Evolutionary conservation across 2,888 invertebrate genomes (phyloP).

Genomic region (Standfussiana lucernea): DNA sequence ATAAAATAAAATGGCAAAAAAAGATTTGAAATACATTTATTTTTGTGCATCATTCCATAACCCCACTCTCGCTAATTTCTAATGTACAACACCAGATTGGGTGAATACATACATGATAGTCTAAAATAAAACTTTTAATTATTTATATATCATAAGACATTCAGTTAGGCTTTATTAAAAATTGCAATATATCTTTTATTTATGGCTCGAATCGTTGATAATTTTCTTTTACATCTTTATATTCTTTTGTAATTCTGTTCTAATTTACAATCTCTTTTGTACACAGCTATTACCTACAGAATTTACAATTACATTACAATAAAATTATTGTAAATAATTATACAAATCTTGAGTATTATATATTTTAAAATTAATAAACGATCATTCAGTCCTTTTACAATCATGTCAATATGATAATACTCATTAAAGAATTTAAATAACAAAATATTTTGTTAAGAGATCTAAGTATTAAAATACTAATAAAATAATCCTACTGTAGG

Average conservation of each 20-base stretch:
- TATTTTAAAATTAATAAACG: slow-evolving; percentile 53
- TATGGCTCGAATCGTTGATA: slow-evolving; percentile 87
- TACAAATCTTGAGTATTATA: slow-evolving; percentile 66
- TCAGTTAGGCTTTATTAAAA: slow-evolving; percentile 86
- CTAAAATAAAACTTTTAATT: slow-evolving; percentile 80
- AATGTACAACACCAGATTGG: slow-evolving; percentile 85
- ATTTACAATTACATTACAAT: slow-evolving; percentile 68
- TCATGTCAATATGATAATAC: slow-evolving; percentile 39
- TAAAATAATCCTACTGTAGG: slow-evolving; percentile 31
- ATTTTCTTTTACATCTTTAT: slow-evolving; percentile 69
- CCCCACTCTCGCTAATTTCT: slow-evolving; percentile 83
- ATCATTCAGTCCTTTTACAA: slow-evolving; percentile 58
- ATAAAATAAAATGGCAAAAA: slow-evolving; percentile 47
- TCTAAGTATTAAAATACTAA: slow-evolving; percentile 46
- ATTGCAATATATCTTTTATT: slow-evolving; percentile 76
- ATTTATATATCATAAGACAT: slow-evolving; percentile 87
- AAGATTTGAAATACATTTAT: slow-evolving; percentile 88
- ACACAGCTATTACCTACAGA: slow-evolving; percentile 70
- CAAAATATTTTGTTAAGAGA: slow-evolving; percentile 60
- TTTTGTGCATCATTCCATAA: slow-evolving; percentile 88
- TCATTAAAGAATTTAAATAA: slow-evolving; percentile 42
- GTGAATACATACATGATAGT: slow-evolving; percentile 79
- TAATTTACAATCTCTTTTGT: slow-evolving; percentile 75
- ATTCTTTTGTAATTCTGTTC: slow-evolving; percentile 65
- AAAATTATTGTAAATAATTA: slow-evolving; percentile 63